Conservation (phyloP, 2,888 invertebrate species). For the Rhopalosiphum nymphaeae region DNA sequence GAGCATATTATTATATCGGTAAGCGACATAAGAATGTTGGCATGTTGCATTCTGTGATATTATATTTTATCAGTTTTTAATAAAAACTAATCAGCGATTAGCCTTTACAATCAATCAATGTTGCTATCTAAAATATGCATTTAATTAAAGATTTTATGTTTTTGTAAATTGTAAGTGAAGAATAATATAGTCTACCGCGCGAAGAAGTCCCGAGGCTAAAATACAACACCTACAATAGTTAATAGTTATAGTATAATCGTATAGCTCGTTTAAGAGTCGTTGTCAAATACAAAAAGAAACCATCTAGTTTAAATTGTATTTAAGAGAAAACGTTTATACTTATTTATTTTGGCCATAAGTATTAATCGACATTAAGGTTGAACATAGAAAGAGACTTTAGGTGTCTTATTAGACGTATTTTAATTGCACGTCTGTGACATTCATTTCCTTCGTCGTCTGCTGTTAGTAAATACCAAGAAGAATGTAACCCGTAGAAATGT, state of each 20-base stretch:
- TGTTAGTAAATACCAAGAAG: background rate
- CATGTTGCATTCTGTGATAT: too few species aligned
- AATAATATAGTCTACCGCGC: background rate
- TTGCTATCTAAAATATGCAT: background rate
- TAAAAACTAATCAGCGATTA: too few species aligned
- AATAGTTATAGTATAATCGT: background rate
- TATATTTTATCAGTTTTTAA: too few species aligned
- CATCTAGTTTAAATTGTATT: background rate
- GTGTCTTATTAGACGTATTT: constrained; percentile 22
- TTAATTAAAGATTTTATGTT: background rate
- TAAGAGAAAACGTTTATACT: background rate
- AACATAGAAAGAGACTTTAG: background rate
- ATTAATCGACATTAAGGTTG: background rate
- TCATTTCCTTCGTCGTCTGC: background rate
- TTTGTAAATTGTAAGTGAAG: background rate
- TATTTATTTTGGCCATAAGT: background rate
- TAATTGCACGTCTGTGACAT: constrained; percentile 8
- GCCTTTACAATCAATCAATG: too few species aligned
- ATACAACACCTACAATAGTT: background rate
- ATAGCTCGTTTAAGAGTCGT: constrained; percentile 7
- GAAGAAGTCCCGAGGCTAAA: background rate
- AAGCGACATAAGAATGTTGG: background rate
- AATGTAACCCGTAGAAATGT: background rate
- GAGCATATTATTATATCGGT: background rate
- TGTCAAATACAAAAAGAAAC: constrained; percentile 9